phyloP scores from a whole-genome alignment of 2,888 invertebrate genomes.

The Actias luna region DNA sequence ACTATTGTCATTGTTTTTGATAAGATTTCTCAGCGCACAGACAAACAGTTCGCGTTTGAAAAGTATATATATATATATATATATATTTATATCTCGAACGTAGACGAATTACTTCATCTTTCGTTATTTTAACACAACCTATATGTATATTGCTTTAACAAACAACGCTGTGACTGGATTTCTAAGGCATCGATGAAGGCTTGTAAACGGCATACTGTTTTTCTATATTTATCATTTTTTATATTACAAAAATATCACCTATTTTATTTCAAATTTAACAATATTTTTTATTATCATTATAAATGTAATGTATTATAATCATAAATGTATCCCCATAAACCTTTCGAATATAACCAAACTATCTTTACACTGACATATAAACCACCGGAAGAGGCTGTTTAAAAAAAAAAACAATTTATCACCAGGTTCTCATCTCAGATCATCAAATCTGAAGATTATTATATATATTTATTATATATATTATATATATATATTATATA shows the following conservation, averaged over 20 bases:
- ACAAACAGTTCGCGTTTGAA: conserved; percentile 50
- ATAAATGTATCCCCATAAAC: not conserved
- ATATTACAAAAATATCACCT: not conserved
- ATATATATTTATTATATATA: too few species aligned
- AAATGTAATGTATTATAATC: too few species aligned
- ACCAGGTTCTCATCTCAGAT: too few species aligned
- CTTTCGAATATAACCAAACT: not conserved
- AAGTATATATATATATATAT: too few species aligned
- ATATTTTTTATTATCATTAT: not conserved
- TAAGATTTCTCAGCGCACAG: conserved; percentile 17
- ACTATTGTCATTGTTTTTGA: conserved; percentile 16
- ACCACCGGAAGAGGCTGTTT: not conserved
- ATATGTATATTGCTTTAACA: conserved; percentile 33
- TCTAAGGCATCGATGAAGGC: conserved; percentile 69
- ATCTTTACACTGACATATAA: not conserved
- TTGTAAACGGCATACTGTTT: conserved; percentile 31
- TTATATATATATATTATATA: too few species aligned
- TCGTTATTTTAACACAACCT: conserved; percentile 61
- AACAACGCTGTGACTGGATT: conserved; percentile 39
- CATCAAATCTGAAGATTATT: too few species aligned
- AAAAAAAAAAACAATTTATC: not conserved
- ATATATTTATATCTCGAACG: not conserved
- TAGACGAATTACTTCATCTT: conserved; percentile 35
- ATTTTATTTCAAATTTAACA: not conserved
- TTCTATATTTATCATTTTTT: conserved; percentile 17